These are phyloP conservation scores for Stegostoma tigrinum DNA, from an alignment of 2,113 vertebrate genomes.

Conservation along the genomic window DNA sequence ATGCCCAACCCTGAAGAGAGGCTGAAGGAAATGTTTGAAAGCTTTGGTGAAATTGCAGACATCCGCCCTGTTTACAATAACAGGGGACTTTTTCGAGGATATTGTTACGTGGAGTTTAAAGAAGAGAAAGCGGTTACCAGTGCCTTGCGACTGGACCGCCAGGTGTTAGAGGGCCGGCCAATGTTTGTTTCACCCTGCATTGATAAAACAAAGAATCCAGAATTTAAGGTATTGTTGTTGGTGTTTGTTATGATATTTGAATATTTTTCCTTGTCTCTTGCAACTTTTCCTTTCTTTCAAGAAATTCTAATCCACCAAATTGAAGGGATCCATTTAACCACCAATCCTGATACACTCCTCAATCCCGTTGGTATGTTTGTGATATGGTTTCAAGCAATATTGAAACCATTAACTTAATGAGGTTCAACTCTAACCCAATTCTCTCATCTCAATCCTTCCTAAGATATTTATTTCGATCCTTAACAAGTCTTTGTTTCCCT, in stretches of 20 bases:
- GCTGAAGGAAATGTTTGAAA: slow-evolving; percentile 68
- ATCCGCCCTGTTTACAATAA: slow-evolving; percentile 70
- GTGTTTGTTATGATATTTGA: not conserved
- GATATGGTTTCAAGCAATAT: not conserved
- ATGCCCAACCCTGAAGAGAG: slow-evolving; percentile 70
- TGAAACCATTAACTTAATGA: not conserved
- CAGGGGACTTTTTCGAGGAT: slow-evolving; percentile 80
- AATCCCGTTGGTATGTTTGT: not conserved
- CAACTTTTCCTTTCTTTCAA: not conserved
- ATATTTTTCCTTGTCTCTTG: not conserved
- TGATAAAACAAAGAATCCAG: slow-evolving; percentile 90
- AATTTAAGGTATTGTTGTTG: slow-evolving; percentile 74
- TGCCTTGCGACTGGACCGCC: slow-evolving; percentile 77
- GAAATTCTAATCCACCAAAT: not conserved
- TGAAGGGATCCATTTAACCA: not conserved
- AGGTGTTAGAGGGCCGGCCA: slow-evolving; percentile 72
- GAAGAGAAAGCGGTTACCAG: slow-evolving; percentile 59
- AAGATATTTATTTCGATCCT: not conserved
- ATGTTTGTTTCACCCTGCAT: slow-evolving; percentile 95
- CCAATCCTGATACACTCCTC: not conserved
- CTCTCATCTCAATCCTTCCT: not conserved
- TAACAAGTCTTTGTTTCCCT: not conserved
- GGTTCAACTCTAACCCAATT: not conserved
- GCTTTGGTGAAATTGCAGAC: slow-evolving; percentile 71
- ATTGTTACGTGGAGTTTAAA: slow-evolving; percentile 82